Evolutionary conservation across 2,113 vertebrate species (phyloP).

Genomic region (Saguinus imperator): DNA sequence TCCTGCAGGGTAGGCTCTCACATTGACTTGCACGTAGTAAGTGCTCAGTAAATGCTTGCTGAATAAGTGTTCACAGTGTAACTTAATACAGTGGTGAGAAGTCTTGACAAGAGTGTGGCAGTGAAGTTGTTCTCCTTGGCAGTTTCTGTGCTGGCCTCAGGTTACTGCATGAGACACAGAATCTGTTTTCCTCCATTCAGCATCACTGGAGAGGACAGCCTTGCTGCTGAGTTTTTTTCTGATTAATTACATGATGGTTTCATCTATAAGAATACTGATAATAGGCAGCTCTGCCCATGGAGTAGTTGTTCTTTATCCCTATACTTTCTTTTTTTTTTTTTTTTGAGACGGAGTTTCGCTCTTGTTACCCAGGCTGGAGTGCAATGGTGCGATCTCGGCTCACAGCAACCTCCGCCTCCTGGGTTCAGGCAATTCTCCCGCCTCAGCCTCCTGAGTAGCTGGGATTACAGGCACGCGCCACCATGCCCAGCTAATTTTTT

Average conservation of each 20-base stretch:
- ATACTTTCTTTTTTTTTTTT: too few species aligned
- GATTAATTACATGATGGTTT: background rate
- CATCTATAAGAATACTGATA: background rate
- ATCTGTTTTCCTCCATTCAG: background rate
- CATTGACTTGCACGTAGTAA: background rate
- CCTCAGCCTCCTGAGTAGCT: too few species aligned
- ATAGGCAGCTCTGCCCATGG: too few species aligned
- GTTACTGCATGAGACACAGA: accelerated
- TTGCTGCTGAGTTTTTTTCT: background rate
- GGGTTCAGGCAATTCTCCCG: too few species aligned
- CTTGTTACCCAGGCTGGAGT: too few species aligned
- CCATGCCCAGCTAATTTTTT: too few species aligned
- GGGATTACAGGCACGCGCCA: too few species aligned
- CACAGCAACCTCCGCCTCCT: too few species aligned
- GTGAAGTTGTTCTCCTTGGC: background rate
- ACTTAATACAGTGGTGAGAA: background rate
- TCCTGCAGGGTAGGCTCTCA: background rate
- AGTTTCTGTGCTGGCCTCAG: background rate
- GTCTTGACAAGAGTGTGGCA: background rate
- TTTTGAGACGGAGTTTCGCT: too few species aligned
- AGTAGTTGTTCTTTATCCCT: too few species aligned
- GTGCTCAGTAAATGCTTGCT: background rate
- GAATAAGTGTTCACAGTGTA: accelerated
- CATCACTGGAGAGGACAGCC: background rate
- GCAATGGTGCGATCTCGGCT: too few species aligned